Conservation (phyloP, 2,888 invertebrate species). For the Colostygia pectinataria region DNA sequence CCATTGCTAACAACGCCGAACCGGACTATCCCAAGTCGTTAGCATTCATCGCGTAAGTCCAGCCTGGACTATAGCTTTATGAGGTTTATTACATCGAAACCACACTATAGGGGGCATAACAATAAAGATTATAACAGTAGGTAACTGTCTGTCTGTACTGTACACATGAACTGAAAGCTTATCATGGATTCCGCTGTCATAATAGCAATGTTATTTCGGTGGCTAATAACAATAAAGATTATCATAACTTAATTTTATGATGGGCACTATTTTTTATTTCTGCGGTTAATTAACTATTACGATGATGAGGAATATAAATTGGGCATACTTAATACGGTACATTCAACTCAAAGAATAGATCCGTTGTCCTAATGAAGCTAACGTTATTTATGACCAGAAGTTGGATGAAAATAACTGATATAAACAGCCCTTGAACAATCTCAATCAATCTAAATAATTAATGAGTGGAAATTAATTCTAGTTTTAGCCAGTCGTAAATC, state of each 20-base stretch:
- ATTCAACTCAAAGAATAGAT: neutral
- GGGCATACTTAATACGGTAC: too few species aligned
- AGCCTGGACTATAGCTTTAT: conserved; percentile 45
- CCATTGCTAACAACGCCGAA: conserved; percentile 29
- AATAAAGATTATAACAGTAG: conserved; percentile 40
- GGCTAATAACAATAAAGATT: conserved; percentile 23
- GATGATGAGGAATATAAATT: neutral
- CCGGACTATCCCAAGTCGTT: conserved; percentile 43
- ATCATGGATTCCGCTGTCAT: conserved; percentile 24
- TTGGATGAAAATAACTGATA: neutral
- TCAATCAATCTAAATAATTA: conserved; percentile 21
- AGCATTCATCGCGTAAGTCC: conserved; percentile 51
- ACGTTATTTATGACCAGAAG: neutral
- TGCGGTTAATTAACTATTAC: conserved; percentile 2
- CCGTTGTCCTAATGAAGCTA: neutral
- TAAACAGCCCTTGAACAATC: conserved; percentile 9
- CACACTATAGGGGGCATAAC: conserved; percentile 32
- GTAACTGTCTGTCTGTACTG: conserved; percentile 30
- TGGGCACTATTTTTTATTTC: conserved; percentile 8
- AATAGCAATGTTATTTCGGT: conserved; percentile 19
- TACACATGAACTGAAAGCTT: conserved; percentile 22
- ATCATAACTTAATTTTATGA: conserved; percentile 16
- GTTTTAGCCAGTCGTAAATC: conserved; percentile 19
- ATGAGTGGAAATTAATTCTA: conserved; percentile 18
- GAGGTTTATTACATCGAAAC: conserved; percentile 43